Evolutionary conservation across 1,140 invertebrate genomes (phyloP), one percentile per base, ranked within the genome.

Genomic region (Tetragnatha versicolor): DNA sequence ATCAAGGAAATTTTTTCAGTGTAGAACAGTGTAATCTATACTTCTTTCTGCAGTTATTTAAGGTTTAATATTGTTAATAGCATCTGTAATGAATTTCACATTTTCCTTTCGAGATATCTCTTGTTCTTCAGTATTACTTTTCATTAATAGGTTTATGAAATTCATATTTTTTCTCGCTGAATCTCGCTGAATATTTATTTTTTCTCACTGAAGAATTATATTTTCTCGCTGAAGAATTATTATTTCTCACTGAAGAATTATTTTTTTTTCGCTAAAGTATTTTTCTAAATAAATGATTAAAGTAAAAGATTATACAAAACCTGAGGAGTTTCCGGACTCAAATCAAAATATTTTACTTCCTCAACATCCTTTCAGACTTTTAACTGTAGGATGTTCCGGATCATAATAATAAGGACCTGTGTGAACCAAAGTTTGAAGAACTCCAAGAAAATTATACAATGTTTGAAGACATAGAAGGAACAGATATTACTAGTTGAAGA

Each of bases 241-340:
- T 4, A 1, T 3, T 51, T 51, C 25, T 3, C 5, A 17, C 1
- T 0, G 2, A 51, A 22, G n/a, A 58, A 63, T 39, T 22, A 3
- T 9, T 17, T n/a, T 63, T 63, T 37, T 39, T 39, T n/a, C 39
- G 22, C 17, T 4, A 6, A 63, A 63, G 25, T 12, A 20, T 63
- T 39, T 39, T 12, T 1, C n/a, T 6, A 39, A 20, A 63, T 20
- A 63, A 20, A 63, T 45, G 39, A 70, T 55, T 39, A 3, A 20
- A 37, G 55, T 70, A 25, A 33, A 61, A 61, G 35, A 73, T 61
- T 73, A 45, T 47, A 73, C 35, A 9, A 22, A 73, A 73, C 51
- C 14, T 33, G 70, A 73, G 22, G 70, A 60, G 17, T 42, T 45
- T 20, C 10, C 9, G 0, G 53, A 45, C 3, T 10, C 37, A 25